These are phyloP conservation scores for Danaus plexippus DNA, from an alignment of 1,140 invertebrate genomes.

Conservation along the genomic window DNA sequence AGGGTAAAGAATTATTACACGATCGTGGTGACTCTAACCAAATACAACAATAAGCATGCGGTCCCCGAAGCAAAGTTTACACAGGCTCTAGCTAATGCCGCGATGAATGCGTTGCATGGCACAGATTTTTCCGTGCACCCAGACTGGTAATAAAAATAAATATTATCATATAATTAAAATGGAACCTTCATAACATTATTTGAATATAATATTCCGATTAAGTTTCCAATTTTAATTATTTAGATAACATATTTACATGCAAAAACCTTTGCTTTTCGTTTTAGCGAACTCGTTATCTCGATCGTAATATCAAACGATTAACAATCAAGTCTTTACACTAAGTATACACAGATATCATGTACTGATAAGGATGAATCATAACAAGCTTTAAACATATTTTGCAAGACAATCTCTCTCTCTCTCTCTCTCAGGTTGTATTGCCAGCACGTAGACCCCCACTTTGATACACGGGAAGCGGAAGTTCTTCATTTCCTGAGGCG, in stretches of 20 bases:
- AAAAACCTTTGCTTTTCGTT: too few relatives aligned
- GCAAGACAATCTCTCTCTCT: not conserved
- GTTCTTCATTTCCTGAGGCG: constrained; percentile 49
- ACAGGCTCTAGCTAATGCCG: constrained; percentile 41
- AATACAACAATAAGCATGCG: constrained; percentile 29
- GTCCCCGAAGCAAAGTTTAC: constrained; percentile 36
- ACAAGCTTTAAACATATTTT: too few relatives aligned
- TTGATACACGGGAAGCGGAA: constrained; percentile 35
- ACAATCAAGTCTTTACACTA: too few relatives aligned
- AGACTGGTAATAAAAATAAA: constrained; percentile 41
- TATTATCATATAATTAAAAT: not conserved
- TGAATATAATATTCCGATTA: not conserved
- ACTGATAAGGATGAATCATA: too few relatives aligned
- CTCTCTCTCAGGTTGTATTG: constrained; percentile 50
- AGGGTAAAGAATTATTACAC: constrained; percentile 56
- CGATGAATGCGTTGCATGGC: constrained; percentile 33
- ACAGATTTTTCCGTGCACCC: constrained; percentile 54
- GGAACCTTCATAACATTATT: not conserved
- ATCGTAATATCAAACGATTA: too few relatives aligned
- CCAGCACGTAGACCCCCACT: constrained; percentile 49
- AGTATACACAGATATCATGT: too few relatives aligned
- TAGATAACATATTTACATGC: too few relatives aligned
- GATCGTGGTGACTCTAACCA: constrained; percentile 42
- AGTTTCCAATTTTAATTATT: not conserved
- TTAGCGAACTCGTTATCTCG: too few relatives aligned